These are phyloP conservation scores for Ceryle rudis DNA, from an alignment of 2,797 vertebrate genomes.

Conservation along the genomic window DNA sequence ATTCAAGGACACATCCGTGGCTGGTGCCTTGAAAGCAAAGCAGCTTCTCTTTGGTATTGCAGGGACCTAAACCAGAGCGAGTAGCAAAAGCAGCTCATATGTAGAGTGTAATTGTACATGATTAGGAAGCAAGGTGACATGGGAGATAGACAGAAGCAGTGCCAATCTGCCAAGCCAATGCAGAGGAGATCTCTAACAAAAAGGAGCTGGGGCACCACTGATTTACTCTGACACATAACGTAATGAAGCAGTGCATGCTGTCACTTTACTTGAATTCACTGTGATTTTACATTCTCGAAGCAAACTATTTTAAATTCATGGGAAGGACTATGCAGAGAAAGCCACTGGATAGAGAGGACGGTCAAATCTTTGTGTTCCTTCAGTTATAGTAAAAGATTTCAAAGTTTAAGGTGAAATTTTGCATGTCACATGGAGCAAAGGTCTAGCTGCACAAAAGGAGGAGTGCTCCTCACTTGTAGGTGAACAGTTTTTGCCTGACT, in stretches of 20 bases:
- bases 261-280: slow-evolving; percentile 37
- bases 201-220: slow-evolving; percentile 24
- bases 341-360: fast-evolving
- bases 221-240: slow-evolving; percentile 55
- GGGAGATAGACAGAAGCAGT: slow-evolving; percentile 11
- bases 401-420: not conserved
- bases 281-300: slow-evolving; percentile 58
- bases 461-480: not conserved
- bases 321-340: slow-evolving; percentile 24
- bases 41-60: not conserved
- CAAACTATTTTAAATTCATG: slow-evolving; percentile 50
- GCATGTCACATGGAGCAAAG: fast-evolving
- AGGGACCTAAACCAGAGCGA: not conserved
- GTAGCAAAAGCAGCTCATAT: not conserved
- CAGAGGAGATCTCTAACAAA: slow-evolving; percentile 27
- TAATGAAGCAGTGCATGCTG: slow-evolving; percentile 61
- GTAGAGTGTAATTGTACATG: slow-evolving; percentile 39
- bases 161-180: not conserved
- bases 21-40: not conserved
- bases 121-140: slow-evolving; percentile 26
- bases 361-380: not conserved
- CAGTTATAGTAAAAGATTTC: not conserved
- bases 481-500: not conserved
- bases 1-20: fast-evolving
- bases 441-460: not conserved